Percentiles rank a stretch among this genome's conserved stretches.
phyloP scores from a whole-genome alignment of 2,888 invertebrate species.

The Catotricha subobsoleta region DNA sequence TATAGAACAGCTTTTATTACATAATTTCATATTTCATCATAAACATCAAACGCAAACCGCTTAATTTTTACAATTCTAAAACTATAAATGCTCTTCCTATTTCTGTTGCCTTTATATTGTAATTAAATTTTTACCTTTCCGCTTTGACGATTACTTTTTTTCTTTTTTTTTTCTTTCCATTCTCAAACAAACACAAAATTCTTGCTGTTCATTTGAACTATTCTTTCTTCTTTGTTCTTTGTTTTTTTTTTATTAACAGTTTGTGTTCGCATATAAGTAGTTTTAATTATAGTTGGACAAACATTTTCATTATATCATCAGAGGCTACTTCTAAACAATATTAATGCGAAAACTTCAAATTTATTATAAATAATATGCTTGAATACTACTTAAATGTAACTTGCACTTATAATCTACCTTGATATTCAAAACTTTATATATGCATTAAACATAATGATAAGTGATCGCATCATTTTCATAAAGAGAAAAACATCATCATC shows the following conservation, averaged over 20 bases:
- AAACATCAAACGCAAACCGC: no score
- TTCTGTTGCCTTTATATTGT: neutral
- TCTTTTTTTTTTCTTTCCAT: neutral
- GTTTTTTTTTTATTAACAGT: no score
- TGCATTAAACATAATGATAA: conserved; percentile 1
- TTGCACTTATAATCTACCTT: neutral
- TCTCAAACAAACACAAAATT: neutral
- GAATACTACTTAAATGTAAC: neutral
- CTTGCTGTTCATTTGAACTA: conserved; percentile 1
- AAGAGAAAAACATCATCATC: no score
- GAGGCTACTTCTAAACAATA: neutral
- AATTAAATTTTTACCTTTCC: neutral
- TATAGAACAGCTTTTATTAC: no score
- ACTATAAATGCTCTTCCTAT: neutral
- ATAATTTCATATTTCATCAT: no score
- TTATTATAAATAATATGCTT: neutral
- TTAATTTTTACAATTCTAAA: no score
- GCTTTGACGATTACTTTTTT: neutral
- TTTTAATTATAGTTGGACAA: conserved; percentile 8
- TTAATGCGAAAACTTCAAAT: neutral
- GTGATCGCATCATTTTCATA: neutral
- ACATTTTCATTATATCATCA: conserved; percentile 5
- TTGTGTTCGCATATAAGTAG: no score
- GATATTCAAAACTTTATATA: neutral
- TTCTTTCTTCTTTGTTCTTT: no score